Evolutionary conservation across 2,888 invertebrate species (phyloP).

Genomic region (Catocala nupta): DNA sequence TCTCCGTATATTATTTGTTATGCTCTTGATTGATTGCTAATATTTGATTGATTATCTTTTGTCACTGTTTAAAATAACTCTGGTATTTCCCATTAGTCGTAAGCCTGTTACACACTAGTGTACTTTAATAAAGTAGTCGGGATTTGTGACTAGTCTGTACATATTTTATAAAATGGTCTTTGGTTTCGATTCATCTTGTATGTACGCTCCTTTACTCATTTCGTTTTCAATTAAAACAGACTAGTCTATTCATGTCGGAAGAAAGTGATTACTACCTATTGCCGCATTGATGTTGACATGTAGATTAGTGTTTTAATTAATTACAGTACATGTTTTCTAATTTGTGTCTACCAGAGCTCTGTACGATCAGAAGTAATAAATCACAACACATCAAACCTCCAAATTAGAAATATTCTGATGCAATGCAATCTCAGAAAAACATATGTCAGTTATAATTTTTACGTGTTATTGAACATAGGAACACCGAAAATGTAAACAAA

Average conservation of each 20-base stretch:
- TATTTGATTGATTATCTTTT: conserved; percentile 48
- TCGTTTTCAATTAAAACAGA: conserved; percentile 8
- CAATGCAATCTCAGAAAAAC: no score
- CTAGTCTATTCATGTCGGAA: conserved; percentile 6
- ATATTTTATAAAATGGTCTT: not conserved
- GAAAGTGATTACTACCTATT: conserved; percentile 12
- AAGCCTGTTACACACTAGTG: conserved; percentile 8
- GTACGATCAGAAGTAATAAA: conserved; percentile 7
- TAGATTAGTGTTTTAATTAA: conserved; percentile 29
- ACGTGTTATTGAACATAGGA: no score
- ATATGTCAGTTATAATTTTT: no score
- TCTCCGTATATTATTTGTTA: conserved; percentile 56
- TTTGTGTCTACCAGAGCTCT: not conserved
- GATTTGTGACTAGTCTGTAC: not conserved
- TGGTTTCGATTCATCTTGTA: not conserved
- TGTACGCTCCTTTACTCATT: not conserved
- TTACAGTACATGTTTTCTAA: not conserved
- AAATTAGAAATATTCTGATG: no score
- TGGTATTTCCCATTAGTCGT: conserved; percentile 22
- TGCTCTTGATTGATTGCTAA: conserved; percentile 70
- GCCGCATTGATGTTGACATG: conserved; percentile 20
- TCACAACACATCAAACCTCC: conserved; percentile 1
- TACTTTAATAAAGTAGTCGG: not conserved
- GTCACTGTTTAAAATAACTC: conserved; percentile 46
- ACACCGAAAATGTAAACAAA: no score